Conservation (phyloP, 2,888 invertebrate species). For the Petrophora chlorosata region DNA sequence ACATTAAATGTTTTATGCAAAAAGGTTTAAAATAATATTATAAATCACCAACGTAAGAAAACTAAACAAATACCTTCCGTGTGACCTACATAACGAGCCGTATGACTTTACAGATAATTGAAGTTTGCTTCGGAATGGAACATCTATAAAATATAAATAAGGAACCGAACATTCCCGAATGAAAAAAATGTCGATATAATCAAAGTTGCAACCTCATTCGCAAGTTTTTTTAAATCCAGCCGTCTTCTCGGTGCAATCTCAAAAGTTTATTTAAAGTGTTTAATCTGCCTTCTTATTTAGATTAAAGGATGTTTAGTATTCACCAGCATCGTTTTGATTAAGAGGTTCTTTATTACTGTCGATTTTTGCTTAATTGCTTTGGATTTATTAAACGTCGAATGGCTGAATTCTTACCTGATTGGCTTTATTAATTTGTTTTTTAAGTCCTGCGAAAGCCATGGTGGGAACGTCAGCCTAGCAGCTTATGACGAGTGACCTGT, state of each 20-base stretch:
- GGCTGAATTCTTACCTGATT: conserved; percentile 91
- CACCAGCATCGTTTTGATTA: conserved; percentile 31
- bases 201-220: conserved; percentile 24
- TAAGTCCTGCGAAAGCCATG: conserved; percentile 99
- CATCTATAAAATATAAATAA: conserved; percentile 21
- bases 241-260: conserved; percentile 42
- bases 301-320: conserved; percentile 30
- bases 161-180: conserved; percentile 9
- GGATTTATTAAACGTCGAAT: conserved; percentile 15
- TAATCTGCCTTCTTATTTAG: conserved; percentile 47
- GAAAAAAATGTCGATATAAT: conserved; percentile 22
- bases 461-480: conserved; percentile 56
- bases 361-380: conserved; percentile 33
- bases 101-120: conserved; percentile 20
- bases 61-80: conserved; percentile 6
- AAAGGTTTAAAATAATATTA: conserved; percentile 4
- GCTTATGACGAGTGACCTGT: conserved; percentile 50
- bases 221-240: conserved; percentile 42
- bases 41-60: conserved; percentile 16
- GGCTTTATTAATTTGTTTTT: conserved; percentile 99
- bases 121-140: conserved; percentile 15
- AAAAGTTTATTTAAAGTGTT: conserved; percentile 48
- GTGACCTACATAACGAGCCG: conserved; percentile 12
- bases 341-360: conserved; percentile 28
- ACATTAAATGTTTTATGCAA: conserved; percentile 16